Percentiles rank a stretch among this genome's conserved stretches.
These are phyloP conservation scores for Limnodromus scolopaceus DNA, from an alignment of 2,797 vertebrate species.

Conservation along the genomic window DNA sequence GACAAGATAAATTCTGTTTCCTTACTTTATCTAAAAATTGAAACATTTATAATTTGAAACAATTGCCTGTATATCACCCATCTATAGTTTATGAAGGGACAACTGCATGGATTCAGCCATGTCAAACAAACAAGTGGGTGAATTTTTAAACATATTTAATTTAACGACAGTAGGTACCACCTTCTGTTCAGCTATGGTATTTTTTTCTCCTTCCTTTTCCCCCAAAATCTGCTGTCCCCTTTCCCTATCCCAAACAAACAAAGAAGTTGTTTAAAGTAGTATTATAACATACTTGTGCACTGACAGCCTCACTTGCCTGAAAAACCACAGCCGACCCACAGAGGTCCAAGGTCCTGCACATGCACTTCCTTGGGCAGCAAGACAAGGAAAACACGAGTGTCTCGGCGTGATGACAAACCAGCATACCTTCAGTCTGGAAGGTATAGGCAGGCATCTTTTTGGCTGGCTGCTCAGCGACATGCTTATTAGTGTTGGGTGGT, in stretches of 20 bases:
- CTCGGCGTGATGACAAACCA: background rate
- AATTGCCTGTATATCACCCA: background rate
- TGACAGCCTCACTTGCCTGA: background rate
- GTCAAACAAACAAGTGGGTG: background rate
- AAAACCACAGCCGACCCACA: background rate
- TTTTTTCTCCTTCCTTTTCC: background rate
- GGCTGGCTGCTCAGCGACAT: background rate
- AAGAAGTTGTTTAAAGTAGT: background rate
- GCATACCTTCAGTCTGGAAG: background rate
- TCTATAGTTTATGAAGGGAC: background rate
- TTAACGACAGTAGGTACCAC: background rate
- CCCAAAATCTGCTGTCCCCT: background rate
- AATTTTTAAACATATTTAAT: background rate
- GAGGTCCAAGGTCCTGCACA: background rate
- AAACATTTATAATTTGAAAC: background rate
- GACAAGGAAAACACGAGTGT: background rate
- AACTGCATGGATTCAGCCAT: background rate
- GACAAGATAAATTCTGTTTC: background rate
- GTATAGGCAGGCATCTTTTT: background rate
- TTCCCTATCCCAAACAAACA: background rate
- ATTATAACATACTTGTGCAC: background rate
- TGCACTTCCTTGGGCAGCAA: background rate
- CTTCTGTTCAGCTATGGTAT: background rate
- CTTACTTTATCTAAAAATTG: background rate
- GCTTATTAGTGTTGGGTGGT: too few relatives aligned